phyloP scores from a whole-genome alignment of 1,140 invertebrate genomes.

The Ceratosolen fusciceps region DNA sequence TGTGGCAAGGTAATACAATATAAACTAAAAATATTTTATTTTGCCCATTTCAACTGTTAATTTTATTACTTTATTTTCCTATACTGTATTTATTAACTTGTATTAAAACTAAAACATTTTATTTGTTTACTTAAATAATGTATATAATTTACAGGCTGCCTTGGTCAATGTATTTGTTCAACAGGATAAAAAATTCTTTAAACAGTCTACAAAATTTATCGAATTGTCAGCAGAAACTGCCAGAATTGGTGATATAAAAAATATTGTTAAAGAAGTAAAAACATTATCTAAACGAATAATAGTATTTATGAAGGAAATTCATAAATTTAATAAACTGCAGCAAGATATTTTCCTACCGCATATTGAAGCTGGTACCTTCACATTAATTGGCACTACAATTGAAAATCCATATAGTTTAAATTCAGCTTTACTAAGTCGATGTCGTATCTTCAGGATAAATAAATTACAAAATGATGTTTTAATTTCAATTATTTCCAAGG shows the following conservation, averaged over 20 bases:
- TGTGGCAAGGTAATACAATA: constrained; percentile 81
- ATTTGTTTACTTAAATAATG: constrained; percentile 1
- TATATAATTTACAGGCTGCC: constrained; percentile 75
- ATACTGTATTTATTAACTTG: background rate
- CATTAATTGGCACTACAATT: constrained; percentile 85
- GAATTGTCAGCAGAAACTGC: constrained; percentile 80
- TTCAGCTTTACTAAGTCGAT: constrained; percentile 82
- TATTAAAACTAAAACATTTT: background rate
- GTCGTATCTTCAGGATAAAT: constrained; percentile 80
- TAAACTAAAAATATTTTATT: too few species aligned
- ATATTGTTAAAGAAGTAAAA: constrained; percentile 78
- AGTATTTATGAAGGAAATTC: constrained; percentile 90
- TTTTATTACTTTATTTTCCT: background rate
- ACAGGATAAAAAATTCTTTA: constrained; percentile 71
- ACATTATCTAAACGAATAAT: constrained; percentile 80
- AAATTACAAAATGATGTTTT: constrained; percentile 77
- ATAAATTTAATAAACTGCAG: constrained; percentile 87
- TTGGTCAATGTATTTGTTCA: constrained; percentile 79
- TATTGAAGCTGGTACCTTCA: constrained; percentile 84
- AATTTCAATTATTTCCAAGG: constrained; percentile 75
- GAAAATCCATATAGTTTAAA: constrained; percentile 89
- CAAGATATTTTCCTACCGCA: constrained; percentile 83
- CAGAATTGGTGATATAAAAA: constrained; percentile 83
- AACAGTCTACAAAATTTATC: constrained; percentile 75
- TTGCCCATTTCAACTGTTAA: constrained; percentile 4